Base-by-base conservation (phyloP, 2,888 invertebrate genomes). In the Argyresthia albistria region DNA sequence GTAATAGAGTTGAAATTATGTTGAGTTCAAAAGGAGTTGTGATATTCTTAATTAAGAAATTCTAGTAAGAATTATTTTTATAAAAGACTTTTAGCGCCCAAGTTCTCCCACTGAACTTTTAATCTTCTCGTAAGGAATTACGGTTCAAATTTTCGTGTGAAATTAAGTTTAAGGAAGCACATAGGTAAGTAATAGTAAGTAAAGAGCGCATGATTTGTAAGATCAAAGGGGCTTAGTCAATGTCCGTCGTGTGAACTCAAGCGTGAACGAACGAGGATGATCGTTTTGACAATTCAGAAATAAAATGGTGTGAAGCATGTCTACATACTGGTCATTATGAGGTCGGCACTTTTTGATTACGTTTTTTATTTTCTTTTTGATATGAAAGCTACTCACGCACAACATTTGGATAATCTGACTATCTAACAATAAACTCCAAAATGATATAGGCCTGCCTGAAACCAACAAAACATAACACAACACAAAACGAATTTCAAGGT, bases 171-270 rank as follows among this genome's bases (percentile, higher is more conserved):
- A 35, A 47, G 47, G 47, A 35, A 47, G 47, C 47, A 25, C 36
- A 37, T 48, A 14, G 48, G 65, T 63, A 66, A 70, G 77, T 78
- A 78, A 79, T 80, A 78, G 37, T 79, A 76, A 80, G 80, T 80
- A 76, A 79, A 79, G 74, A 82, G 78, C 80, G 80, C 77, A 76
- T 73, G 78, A 80, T 80, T 69, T 65, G 60, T 62, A 67, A 82
- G 78, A 83, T 84, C 82, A 84, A 84, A 83, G 83, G 67, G 71
- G 70, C 71, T 73, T 74, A 70, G 79, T 78, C 76, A 69, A 70
- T 72, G 73, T 73, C 25, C 25, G 25, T 25, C 25, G 72, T 73
- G 71, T 59, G 66, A 64, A 61, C 59, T 59, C 61, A 59, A 65
- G 62, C 66, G 67, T 53, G 68, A 63, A 61, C 63, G 60, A 66